Evolutionary conservation across 2,888 invertebrate species (phyloP), one percentile per base, ranked within the genome.

Genomic region (Leptopilina myrica): DNA sequence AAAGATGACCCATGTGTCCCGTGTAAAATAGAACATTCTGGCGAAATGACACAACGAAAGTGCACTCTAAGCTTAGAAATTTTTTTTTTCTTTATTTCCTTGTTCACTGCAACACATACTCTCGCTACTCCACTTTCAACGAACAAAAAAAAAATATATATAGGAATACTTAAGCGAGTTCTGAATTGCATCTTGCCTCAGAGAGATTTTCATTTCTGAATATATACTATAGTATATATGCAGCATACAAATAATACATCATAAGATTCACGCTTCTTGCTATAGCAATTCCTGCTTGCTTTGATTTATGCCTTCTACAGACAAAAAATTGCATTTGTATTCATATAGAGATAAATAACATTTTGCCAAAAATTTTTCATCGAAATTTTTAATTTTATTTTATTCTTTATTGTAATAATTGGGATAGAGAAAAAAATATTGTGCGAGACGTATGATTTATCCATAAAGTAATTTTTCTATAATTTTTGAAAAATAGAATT

Each of bases 1-100:
- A 79, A 83, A 78, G 81, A 82, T 84, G 84, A 85, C 84, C 83
- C 8, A 80, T 83, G 80, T 12, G 12, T 49, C 49, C 49, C 49
- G 64, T 76, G 81, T 77, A 76, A 82, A 82, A 82, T 82, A 67
- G 81, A 81, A 83, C 76, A 78, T 83, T 81, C 80, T 77, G 64
- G 66, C 64, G 78, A 82, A 83, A 81, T 79, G 78, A 77, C 79
- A 79, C 77, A 56, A 43, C 73, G 62, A 12, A 20, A 80, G 66
- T 64, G 67, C 78, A 79, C 76, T 33, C 78, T 56, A 64, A 79
- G 79, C 80, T 79, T 78, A 78, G 79, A 81, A 78, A 80, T 79
- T 79, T 79, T 82, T 83, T 78, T 67, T 79, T 77, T 78, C 69
- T 46, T 53, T 69, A 8, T 8, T 0, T 8, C 77, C 67, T 78